Evolutionary conservation across 2,797 vertebrate genomes (phyloP).

Genomic region (Glossophaga mutica): DNA sequence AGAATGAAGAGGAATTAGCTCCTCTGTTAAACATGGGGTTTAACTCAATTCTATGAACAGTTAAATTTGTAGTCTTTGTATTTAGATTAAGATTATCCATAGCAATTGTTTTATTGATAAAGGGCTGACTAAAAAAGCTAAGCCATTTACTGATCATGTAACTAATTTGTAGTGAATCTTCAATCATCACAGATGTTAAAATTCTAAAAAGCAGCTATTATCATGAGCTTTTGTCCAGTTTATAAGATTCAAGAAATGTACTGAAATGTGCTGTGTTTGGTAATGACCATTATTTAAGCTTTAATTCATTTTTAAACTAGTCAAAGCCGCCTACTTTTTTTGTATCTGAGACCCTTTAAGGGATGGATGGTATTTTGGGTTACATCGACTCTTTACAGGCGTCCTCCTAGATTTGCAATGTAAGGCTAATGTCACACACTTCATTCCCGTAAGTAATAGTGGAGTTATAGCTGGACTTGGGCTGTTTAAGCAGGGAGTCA

Average conservation of each 20-base stretch:
- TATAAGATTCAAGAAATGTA: conserved; percentile 13
- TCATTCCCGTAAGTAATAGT: background rate
- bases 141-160: background rate
- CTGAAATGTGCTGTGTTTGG: background rate
- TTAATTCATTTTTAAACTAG: conserved; percentile 49
- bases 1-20: background rate
- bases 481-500: background rate
- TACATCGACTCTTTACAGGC: conserved; percentile 12
- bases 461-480: background rate
- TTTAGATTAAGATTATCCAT: conserved; percentile 35
- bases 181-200: conserved; percentile 7
- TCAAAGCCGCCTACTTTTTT: background rate
- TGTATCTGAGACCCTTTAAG: conserved; percentile 20
- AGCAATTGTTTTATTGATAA: conserved; percentile 17
- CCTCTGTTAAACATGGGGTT: conserved; percentile 6
- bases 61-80: background rate
- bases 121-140: conserved; percentile 5
- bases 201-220: background rate
- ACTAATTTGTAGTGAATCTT: conserved; percentile 9
- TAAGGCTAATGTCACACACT: background rate
- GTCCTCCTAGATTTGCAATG: background rate
- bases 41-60: background rate
- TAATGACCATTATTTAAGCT: conserved; percentile 5
- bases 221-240: conserved; percentile 6
- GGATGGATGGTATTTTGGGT: background rate